Percentiles rank a stretch among this genome's conserved stretches.
Evolutionary conservation across 1,140 invertebrate species (phyloP).

Genomic region (Pseudomyrmex pallidus): DNA sequence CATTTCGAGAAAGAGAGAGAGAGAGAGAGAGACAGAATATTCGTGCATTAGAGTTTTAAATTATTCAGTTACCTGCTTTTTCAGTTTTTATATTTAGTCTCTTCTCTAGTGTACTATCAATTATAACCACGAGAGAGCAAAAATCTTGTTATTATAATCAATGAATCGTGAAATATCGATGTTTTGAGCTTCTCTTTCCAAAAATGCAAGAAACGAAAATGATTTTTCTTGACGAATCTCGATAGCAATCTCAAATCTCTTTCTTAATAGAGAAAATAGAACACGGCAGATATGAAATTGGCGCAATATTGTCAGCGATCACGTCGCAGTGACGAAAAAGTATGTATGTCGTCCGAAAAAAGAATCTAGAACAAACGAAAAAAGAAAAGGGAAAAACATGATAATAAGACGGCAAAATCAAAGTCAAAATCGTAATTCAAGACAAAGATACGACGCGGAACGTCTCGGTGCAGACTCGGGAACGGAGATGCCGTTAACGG

Average conservation of each 20-base stretch:
- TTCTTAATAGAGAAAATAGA: conserved; percentile 9
- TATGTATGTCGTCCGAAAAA: conserved; percentile 6
- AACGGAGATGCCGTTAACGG: conserved; percentile 84
- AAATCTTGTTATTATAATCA: not conserved
- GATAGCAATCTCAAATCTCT: conserved; percentile 5
- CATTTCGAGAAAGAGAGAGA: not conserved
- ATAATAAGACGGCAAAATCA: conserved; percentile 38
- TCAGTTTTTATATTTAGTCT: conserved; percentile 10
- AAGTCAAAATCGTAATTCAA: conserved; percentile 71
- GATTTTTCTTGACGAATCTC: conserved; percentile 9
- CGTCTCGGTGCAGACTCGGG: conserved; percentile 21
- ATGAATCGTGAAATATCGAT: not conserved
- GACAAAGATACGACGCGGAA: conserved; percentile 51
- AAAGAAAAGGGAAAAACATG: not conserved
- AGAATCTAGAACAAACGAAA: conserved; percentile 12
- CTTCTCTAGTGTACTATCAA: not conserved
- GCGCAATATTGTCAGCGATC: not conserved
- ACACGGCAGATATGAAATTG: not conserved
- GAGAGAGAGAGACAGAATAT: no score
- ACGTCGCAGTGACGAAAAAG: not conserved
- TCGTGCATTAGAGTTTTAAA: conserved; percentile 10
- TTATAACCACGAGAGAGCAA: not conserved
- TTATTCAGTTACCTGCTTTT: conserved; percentile 13
- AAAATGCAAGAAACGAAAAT: conserved; percentile 11
- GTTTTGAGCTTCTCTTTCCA: conserved; percentile 11